Percentiles rank a stretch among this genome's conserved stretches.
phyloP scores from a whole-genome alignment of 2,888 invertebrate genomes.

The Thymelicus sylvestris region DNA sequence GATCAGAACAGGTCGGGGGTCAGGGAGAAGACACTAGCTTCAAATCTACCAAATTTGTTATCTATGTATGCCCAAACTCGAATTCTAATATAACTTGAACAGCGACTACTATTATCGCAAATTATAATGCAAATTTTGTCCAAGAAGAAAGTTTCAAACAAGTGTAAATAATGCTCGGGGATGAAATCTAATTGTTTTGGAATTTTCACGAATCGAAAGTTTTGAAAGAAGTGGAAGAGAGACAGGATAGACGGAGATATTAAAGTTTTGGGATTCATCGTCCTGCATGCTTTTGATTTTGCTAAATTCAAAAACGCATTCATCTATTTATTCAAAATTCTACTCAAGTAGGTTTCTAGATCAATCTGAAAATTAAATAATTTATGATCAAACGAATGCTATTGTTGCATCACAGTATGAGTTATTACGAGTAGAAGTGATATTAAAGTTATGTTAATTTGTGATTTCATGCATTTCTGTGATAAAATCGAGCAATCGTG shows the following conservation, averaged over 20 bases:
- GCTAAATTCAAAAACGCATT: slow-evolving; percentile 66
- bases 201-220: slow-evolving; percentile 82
- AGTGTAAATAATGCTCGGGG: slow-evolving; percentile 77
- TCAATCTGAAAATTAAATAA: slow-evolving; percentile 34
- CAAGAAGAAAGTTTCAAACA: slow-evolving; percentile 77
- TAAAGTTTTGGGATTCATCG: slow-evolving; percentile 59
- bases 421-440: slow-evolving; percentile 19
- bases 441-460: slow-evolving; percentile 51
- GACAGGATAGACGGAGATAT: slow-evolving; percentile 55
- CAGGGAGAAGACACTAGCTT: slow-evolving; percentile 76
- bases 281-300: slow-evolving; percentile 71
- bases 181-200: slow-evolving; percentile 74
- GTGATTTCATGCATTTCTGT: slow-evolving; percentile 77
- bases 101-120: slow-evolving; percentile 81
- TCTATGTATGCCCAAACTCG: slow-evolving; percentile 77
- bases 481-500: slow-evolving; percentile 61
- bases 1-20: slow-evolving; percentile 66
- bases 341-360: slow-evolving; percentile 36
- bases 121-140: slow-evolving; percentile 81
- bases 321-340: slow-evolving; percentile 49
- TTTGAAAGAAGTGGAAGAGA: slow-evolving; percentile 57
- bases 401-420: slow-evolving; percentile 37
- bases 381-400: slow-evolving; percentile 28
- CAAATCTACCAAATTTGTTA: slow-evolving; percentile 76
- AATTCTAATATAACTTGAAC: slow-evolving; percentile 77